Evolutionary conservation across 1,140 invertebrate species (phyloP).

Genomic region (Agrilus planipennis): DNA sequence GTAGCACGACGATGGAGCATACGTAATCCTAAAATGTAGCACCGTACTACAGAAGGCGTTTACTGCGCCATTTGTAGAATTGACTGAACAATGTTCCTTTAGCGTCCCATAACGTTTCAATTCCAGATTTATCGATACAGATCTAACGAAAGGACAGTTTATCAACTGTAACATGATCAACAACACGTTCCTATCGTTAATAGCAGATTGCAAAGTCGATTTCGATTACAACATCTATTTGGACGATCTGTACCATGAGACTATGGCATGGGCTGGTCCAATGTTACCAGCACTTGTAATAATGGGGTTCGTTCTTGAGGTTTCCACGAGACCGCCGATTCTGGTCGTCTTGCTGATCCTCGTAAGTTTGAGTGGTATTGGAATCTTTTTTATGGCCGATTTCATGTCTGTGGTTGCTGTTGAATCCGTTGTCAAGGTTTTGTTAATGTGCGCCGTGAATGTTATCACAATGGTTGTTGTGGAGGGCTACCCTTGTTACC

Average conservation of each 20-base stretch:
- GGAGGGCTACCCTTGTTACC: constrained; percentile 28
- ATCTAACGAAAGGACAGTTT: constrained; percentile 38
- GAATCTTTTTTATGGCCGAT: constrained; percentile 24
- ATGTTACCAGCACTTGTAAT: constrained; percentile 23
- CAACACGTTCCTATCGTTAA: constrained; percentile 34
- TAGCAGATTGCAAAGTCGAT: constrained; percentile 27
- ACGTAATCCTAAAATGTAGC: too few relatives aligned
- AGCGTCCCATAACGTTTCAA: too few relatives aligned
- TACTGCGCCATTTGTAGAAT: too few relatives aligned
- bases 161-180: constrained; percentile 36
- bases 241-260: constrained; percentile 27
- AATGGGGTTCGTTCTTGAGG: constrained; percentile 22
- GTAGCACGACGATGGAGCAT: too few relatives aligned
- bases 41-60: too few relatives aligned
- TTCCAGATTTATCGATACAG: constrained; percentile 40
- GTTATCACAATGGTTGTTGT: constrained; percentile 24
- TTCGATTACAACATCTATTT: constrained; percentile 35
- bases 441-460: constrained; percentile 25
- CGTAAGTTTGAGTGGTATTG: constrained; percentile 16
- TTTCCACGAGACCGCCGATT: constrained; percentile 18
- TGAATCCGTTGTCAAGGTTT: constrained; percentile 21
- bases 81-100: too few relatives aligned
- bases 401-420: constrained; percentile 19
- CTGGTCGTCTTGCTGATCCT: constrained; percentile 15
- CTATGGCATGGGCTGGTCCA: constrained; percentile 23